These are phyloP conservation scores for Pogonognathellus flavescens DNA, from an alignment of 1,140 invertebrate genomes.

Conservation along the genomic window DNA sequence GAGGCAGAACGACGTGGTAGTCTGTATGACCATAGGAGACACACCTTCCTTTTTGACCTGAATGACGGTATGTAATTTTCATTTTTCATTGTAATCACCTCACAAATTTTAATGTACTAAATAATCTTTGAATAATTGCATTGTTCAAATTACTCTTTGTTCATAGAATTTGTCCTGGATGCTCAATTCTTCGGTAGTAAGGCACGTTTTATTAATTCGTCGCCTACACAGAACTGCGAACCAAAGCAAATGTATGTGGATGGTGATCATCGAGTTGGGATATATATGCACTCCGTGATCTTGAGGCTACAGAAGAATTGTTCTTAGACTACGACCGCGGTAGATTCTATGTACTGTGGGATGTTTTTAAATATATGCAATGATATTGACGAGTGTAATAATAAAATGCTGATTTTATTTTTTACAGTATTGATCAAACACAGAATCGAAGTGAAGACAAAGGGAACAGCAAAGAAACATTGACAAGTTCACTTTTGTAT, in stretches of 20 bases:
- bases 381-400: no score
- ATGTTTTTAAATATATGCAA: no score
- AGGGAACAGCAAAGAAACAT: no score
- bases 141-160: no score
- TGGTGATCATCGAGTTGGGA: neutral
- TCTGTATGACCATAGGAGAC: conserved; percentile 99
- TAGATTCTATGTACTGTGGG: no score
- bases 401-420: no score
- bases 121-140: no score
- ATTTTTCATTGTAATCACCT: no score
- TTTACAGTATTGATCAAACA: no score
- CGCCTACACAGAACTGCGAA: neutral
- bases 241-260: neutral
- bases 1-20: conserved; percentile 98
- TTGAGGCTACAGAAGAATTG: neutral
- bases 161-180: neutral
- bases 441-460: no score
- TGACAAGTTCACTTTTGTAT: no score
- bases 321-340: neutral
- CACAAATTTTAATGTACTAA: no score
- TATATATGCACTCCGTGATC: neutral
- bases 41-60: conserved; percentile 98
- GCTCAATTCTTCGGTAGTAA: neutral
- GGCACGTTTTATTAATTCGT: neutral
- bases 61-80: conserved; percentile 87